Percentiles rank a stretch among this genome's conserved stretches.
Conservation (phyloP, 2,797 vertebrate genomes). For the Anabacerthia variegaticeps region DNA sequence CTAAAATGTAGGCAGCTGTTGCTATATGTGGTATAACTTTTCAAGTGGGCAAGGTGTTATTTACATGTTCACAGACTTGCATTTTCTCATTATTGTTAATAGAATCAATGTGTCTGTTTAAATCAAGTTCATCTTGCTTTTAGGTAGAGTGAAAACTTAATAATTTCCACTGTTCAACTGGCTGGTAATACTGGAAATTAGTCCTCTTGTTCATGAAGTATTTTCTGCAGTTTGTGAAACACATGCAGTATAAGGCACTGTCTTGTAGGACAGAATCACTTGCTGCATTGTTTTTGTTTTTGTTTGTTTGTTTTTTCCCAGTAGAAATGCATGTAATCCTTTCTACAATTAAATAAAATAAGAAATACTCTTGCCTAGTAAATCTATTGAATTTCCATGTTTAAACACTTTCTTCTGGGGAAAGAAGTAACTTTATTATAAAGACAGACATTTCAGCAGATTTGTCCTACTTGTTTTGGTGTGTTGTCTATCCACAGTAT, state of each 20-base stretch:
- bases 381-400: not conserved
- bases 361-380: not conserved
- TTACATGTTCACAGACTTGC: not conserved
- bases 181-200: not conserved
- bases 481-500: not conserved
- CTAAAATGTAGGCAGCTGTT: not conserved
- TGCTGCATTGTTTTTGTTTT: not conserved
- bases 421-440: not conserved
- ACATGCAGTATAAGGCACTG: not conserved
- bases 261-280: not conserved
- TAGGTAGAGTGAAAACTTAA: not conserved
- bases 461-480: not conserved
- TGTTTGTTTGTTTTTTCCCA: too few relatives aligned
- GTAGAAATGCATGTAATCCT: not conserved
- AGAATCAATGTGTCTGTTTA: not conserved
- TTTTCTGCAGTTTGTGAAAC: not conserved
- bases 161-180: not conserved
- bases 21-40: not conserved
- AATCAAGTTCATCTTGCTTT: not conserved
- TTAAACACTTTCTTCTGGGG: not conserved
- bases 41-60: not conserved
- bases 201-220: not conserved
- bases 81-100: not conserved
- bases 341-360: not conserved
- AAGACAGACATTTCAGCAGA: not conserved